Percentiles rank a stretch among this genome's conserved stretches.
Conservation (phyloP, 1,140 invertebrate genomes). For the Triops longicaudatus region DNA sequence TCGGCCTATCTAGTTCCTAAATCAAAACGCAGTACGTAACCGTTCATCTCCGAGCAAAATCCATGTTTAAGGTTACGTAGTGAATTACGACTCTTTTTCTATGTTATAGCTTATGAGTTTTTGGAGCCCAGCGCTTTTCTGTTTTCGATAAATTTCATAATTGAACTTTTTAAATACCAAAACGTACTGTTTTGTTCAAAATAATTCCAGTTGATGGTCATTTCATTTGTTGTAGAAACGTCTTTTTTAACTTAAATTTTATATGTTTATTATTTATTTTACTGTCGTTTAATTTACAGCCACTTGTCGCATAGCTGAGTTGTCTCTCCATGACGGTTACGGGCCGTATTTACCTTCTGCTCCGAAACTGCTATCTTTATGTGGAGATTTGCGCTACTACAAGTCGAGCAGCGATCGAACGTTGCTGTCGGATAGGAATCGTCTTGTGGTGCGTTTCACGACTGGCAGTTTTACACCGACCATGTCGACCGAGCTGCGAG, state of each 20-base stretch:
- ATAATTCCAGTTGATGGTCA: no score
- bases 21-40: no score
- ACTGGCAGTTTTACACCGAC: slow-evolving; percentile 20
- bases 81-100: no score
- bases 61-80: no score
- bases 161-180: no score
- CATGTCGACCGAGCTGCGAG: not conserved
- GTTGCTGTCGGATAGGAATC: slow-evolving; percentile 36
- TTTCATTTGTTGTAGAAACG: no score
- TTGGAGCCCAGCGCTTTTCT: no score
- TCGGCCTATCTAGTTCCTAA: no score
- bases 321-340: slow-evolving; percentile 38
- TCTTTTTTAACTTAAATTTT: not conserved
- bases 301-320: slow-evolving; percentile 35
- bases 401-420: slow-evolving; percentile 36
- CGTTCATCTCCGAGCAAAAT: no score
- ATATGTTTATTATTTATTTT: not conserved
- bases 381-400: slow-evolving; percentile 38
- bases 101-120: no score
- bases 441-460: slow-evolving; percentile 36
- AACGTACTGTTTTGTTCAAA: no score
- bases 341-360: slow-evolving; percentile 31
- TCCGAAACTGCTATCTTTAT: slow-evolving; percentile 23
- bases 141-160: no score
- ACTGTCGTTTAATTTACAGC: slow-evolving; percentile 29